Evolutionary conservation across 2,797 vertebrate species (phyloP), one percentile per base, ranked within the genome.

Genomic region (Heterohyrax brucei): DNA sequence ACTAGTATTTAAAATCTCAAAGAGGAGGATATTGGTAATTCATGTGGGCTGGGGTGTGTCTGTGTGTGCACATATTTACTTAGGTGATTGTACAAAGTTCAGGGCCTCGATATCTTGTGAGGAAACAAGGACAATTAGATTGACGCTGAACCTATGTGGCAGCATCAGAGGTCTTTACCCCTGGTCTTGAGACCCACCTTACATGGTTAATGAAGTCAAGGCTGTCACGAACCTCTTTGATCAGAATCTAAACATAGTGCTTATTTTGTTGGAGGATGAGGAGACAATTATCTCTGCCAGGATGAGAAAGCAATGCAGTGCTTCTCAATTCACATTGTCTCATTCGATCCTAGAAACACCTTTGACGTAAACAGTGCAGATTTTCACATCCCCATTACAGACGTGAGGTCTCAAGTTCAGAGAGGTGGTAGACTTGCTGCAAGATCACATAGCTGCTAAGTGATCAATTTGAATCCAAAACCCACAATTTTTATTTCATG

Each of bases 241-340:
- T 73, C 48, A 46, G 61, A 68, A 48, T 46, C 56, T 48, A 16
- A 26, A 68, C 46, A 10, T 28, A 28, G 16, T 30, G n/a, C 14
- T 3, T 53, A 1, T 56, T 53, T n/a, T 62, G 72, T 50, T 18
- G 61, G 3, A 18, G 22, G n/a, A 13, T 0, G 18, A 48, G 21
- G 39, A 21, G 44, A 21, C 44, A 16, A 1, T 64, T 6, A 10
- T 53, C 18, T 39, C 22, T 19, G n/a, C 18, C 7, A 3, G 21
- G 24, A 28, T 5, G 33, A 0, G 1, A 44, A 70, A 61, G 2
- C 19, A 53, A 70, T 0, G 7, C 46, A 70, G 33, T 0, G 14
- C 53, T 39, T 39, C 39, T 22, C 2, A 7, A 53, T 7, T 5
- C 18, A 66, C 10, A 16, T 7, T 18, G 44, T 21, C 62, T n/a